Base-by-base conservation (phyloP, 2,888 invertebrate species). In the Podabrus alpinus region DNA sequence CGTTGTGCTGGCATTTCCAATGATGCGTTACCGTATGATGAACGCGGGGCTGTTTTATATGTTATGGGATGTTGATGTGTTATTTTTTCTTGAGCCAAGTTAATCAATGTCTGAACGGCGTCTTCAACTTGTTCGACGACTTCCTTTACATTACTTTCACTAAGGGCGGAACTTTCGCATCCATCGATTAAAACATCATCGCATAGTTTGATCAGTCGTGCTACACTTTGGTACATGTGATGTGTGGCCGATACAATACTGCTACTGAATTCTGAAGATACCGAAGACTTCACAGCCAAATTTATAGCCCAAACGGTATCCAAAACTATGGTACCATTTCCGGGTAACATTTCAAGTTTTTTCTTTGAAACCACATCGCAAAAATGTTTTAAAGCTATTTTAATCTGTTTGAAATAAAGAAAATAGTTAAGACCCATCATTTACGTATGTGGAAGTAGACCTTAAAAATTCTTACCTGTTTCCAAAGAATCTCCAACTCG, bases 261-360 rank as follows among this genome's bases (percentile, higher is more conserved):
- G 72, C 93, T 92, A 81, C 94, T 94, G 19, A 81, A 84, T 75
- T 87, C 86, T 19, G 83, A 81, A 0, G 84, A 79, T n/a, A 85
- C 83, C 9, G 86, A 85, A 15, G 87, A 86, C 77, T 86, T 86
- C 24, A 88, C 85, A 17, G 86, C 83, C 71, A 87, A 92, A 88
- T 95, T 95, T 87, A 96, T 95, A 85, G 94, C 93, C 85, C 96
- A 95, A 81, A 97, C 95, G 72, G 95, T 95, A 88, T 98, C 97
- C 86, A 98, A 90, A 79, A 97, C 95, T 83, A 97, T 94, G 68
- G 97, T 97, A 78, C 97, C 97, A 87, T 97, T 96, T 78, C 96
- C 97, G 2, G 97, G 96, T 82, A 98, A 89, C 92, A 97, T 96
- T 89, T 97, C 96, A 84, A 96, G 89, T 88, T 95, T 97, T 87